Evolutionary conservation across 92 coral and sea anemone species (phyloP).

Genomic region (Heliopora coerulea): DNA sequence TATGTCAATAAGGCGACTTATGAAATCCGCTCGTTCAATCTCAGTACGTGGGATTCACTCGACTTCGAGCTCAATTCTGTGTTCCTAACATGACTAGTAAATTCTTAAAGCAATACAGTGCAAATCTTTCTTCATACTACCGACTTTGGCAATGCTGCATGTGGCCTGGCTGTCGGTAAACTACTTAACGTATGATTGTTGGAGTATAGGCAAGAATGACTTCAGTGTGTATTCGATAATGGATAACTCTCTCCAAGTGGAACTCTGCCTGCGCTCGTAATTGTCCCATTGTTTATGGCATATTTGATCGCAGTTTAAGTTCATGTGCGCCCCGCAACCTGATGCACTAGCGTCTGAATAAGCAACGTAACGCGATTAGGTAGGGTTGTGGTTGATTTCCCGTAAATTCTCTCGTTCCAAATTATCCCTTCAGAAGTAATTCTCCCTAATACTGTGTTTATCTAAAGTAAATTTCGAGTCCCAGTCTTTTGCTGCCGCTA

Average conservation of each 20-base stretch:
- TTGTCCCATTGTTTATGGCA: constrained; percentile 52
- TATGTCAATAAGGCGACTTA: constrained; percentile 49
- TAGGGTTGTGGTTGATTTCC: not conserved
- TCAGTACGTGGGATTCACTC: constrained; percentile 58
- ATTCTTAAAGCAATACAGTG: constrained; percentile 46
- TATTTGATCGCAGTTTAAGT: constrained; percentile 6
- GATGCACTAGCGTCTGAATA: constrained; percentile 20
- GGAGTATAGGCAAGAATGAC: constrained; percentile 38
- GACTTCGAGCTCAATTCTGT: constrained; percentile 34
- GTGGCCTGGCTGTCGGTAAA: constrained; percentile 51
- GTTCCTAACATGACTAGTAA: constrained; percentile 33
- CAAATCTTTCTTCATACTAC: constrained; percentile 53
- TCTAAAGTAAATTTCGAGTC: not conserved
- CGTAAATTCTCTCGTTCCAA: not conserved
- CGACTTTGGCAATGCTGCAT: constrained; percentile 44
- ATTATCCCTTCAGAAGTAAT: not conserved
- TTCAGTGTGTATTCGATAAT: constrained; percentile 45
- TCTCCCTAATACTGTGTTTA: not conserved
- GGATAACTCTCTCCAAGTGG: constrained; percentile 58
- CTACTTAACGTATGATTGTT: constrained; percentile 34
- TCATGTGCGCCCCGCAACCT: constrained; percentile 17
- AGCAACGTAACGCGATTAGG: not conserved
- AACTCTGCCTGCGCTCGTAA: constrained; percentile 34
- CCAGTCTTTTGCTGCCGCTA: no score
- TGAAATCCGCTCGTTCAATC: constrained; percentile 52